A percentile compares a stretch with the other conserved stretches of the same genome.
Evolutionary conservation across 1,140 invertebrate genomes (phyloP).

Genomic region (Neodiprion fabricii): DNA sequence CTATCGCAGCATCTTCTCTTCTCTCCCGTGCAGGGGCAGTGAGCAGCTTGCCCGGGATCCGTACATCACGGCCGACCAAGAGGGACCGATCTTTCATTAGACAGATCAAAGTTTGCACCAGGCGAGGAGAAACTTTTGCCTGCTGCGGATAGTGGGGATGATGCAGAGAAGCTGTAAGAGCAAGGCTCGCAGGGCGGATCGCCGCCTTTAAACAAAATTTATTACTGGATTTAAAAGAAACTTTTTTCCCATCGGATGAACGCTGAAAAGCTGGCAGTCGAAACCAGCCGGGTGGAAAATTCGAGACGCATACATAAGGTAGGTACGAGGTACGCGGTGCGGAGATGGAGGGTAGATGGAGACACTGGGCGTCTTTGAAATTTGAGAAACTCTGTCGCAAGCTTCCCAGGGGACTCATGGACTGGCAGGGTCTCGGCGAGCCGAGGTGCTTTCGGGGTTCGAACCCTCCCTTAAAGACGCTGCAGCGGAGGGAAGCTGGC

Average conservation of each 20-base stretch:
- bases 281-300: background rate
- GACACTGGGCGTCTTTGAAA: conserved; percentile 25
- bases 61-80: background rate
- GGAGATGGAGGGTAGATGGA: background rate
- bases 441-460: background rate
- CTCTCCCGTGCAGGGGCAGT: background rate
- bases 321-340: background rate
- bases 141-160: no score
- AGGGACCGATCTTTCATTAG: conserved; percentile 10
- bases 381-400: conserved; percentile 44
- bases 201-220: background rate
- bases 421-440: conserved; percentile 15
- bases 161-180: no score
- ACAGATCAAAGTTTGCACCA: conserved; percentile 11
- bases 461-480: conserved; percentile 12
- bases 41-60: background rate
- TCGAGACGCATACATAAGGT: background rate
- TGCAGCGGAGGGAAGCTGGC: background rate
- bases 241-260: background rate
- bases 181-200: background rate
- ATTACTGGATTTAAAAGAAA: conserved; percentile 8
- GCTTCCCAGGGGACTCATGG: conserved; percentile 43
- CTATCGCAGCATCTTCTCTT: conserved; percentile 13
- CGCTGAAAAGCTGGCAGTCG: background rate
- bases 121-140: background rate